Base-by-base conservation (phyloP, 2,888 invertebrate species). In the Metalampra italica region DNA sequence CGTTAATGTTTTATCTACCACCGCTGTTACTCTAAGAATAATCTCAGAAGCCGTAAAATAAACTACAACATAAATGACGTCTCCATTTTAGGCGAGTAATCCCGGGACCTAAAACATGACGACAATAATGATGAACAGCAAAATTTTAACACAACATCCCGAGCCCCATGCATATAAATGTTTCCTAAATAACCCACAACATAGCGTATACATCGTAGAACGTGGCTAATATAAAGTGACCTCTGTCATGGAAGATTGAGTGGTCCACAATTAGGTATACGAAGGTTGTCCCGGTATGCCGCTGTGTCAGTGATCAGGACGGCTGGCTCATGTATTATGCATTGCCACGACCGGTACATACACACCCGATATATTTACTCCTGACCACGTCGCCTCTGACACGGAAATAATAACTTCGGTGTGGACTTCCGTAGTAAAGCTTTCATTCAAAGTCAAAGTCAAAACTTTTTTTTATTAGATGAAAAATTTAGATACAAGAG, bases 291-390 rank as follows among this genome's bases (percentile, higher is more conserved):
- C 59, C 60, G 59, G 64, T 59, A 56, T 55, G 59, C 55, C 64
- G 62, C 68, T 73, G 75, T 55, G 59, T 55, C 64, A 62, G 69
- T 73, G 75, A 76, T 78, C 74, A 68, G 66, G 64, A 54, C 60
- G 55, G 58, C 53, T 56, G 41, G 41, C 68, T 82, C 78, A 81
- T 84, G 83, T 68, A 82, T 76, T 80, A 83, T 85, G 79, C 82
- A 84, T 75, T 52, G 56, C 55, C 66, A 68, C 63, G 71, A 54
- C 54, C 51, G 50, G 49, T 46, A 48, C 50, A 66, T 34, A 62
- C 66, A 64, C 56, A 29, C 60, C 60, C 73, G 68, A 76, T 78
- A 77, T 78, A 79, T 81, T 78, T 77, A 68, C 75, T 67, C 66
- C 65, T 74, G 77, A 71, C 75, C 74, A 64, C 63, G 64, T 57